Conservation (phyloP, 2,113 vertebrate species). For the Colinus virginianus region DNA sequence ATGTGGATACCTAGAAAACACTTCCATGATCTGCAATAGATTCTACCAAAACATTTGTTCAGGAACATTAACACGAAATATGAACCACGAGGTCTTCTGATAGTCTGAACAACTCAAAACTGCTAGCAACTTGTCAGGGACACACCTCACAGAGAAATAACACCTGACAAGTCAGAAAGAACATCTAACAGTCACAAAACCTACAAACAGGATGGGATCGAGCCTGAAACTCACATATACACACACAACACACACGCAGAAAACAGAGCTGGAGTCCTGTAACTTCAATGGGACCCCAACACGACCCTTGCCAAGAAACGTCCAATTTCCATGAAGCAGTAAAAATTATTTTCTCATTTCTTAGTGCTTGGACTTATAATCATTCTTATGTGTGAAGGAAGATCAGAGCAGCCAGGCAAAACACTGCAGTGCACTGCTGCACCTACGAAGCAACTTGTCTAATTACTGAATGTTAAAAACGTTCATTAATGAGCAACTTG, state of each 20-base stretch:
- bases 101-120: neutral
- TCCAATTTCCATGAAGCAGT: neutral
- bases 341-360: neutral
- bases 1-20: neutral
- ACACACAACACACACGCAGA: neutral
- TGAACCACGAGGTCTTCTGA: neutral
- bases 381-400: neutral
- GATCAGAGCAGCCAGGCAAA: conserved; percentile 16
- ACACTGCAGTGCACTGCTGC: neutral
- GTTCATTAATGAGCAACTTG: neutral
- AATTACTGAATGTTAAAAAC: neutral
- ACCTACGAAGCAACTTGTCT: neutral
- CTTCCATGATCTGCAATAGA: neutral
- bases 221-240: neutral
- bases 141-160: neutral
- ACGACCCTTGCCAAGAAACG: neutral
- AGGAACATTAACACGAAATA: conserved; percentile 4
- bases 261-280: neutral
- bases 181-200: neutral
- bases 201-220: neutral
- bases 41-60: conserved; percentile 8
- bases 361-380: neutral
- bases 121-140: neutral
- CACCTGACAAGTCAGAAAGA: neutral
- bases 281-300: neutral